Evolutionary conservation across 2,797 vertebrate genomes (phyloP), one percentile per base, ranked within the genome.

Genomic region (Rhinogobio ventralis): DNA sequence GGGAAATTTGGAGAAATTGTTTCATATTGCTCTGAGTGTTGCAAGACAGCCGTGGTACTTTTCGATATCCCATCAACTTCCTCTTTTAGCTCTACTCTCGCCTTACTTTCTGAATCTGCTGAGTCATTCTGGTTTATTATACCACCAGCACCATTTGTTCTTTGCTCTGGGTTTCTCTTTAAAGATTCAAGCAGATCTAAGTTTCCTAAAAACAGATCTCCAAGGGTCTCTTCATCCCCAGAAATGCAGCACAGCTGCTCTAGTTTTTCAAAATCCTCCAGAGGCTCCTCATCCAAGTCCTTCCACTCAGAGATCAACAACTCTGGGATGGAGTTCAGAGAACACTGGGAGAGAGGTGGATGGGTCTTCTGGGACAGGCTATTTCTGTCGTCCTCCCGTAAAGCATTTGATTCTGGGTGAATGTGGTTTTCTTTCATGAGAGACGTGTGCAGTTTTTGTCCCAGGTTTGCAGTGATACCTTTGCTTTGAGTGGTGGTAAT

Each of bases 301-400:
- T 95, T 96, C 95, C 95, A 96, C 82, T 96, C 95, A n/a, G 95
- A 96, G 90, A 96, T 95, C 77, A 96, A 86, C 87, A 96, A 85
- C 71, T 95, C 93, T 28, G 95, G 95, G 80, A 96, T 93, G 75
- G 91, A 93, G 85, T 93, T 94, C 36, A 93, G 88, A 23, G 94
- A 91, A 85, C 88, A 87, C 74, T 94, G 93, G 42, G 92, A 86
- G 28, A 89, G 82, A 53, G 93, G 82, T 53, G 90, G 77, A n/a
- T 76, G 87, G 83, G 89, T 67, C 86, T 92, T 93, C 87, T 91
- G 89, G 64, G 82, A 81, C 25, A 83, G 82, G 82, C 87, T 84
- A 53, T 90, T 88, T 81, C 85, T 86, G 83, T 91, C 91, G 14
- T 86, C 87, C 51, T 92, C 88, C 51, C 57, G 86, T 86, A 89